Base-by-base conservation (phyloP, 2,888 invertebrate species). In the Patella ulyssiponensis region DNA sequence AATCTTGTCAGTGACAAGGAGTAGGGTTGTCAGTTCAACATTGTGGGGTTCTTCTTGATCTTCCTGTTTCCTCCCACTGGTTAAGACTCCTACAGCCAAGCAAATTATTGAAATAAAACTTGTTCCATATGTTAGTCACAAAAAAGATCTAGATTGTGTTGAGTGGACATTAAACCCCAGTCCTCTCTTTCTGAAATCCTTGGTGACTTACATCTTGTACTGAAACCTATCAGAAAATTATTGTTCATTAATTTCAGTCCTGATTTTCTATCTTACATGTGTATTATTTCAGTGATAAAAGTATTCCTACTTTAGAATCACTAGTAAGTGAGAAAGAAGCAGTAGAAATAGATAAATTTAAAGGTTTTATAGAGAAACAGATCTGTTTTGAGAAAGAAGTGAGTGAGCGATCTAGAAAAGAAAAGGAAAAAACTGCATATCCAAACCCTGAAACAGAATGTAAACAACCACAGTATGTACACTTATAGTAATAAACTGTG, bases 231-330 rank as follows among this genome's bases (percentile, higher is more conserved):
- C 5, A 69, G 5, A 15, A n/a, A 69, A n/a, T 15, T 69, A 23
- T 69, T 23, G 4, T 69, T 23, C 69, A n/a, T 69, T 69, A 14
- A 5, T 69, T 69, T 69, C 14, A 14, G 12, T 5, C 44, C 44
- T 44, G 44, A 20, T 71, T 44, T 44, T 44, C 44, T 44, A 44
- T 44, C 44, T 7, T 44, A 44, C 44, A 44, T 44, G 44, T n/a
- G 2, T 58, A 3, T 73, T 3, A 56, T 74, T 83, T 12, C 91
- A 96, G 96, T 14, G 98, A 98, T 90, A 94, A 95, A 77, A 97
- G 97, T 11, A 97, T 98, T 91, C 98, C 98, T 1, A 94, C 95
- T 1, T 92, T 98, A 80, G 97, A 98, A 73, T 94, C 95, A 2
- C 95, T 97, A 27, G 93, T 95, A 86, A 92, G 93, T 53, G 93